Conservation (phyloP, 2,113 vertebrate genomes). For the Salvelinus fontinalis region DNA sequence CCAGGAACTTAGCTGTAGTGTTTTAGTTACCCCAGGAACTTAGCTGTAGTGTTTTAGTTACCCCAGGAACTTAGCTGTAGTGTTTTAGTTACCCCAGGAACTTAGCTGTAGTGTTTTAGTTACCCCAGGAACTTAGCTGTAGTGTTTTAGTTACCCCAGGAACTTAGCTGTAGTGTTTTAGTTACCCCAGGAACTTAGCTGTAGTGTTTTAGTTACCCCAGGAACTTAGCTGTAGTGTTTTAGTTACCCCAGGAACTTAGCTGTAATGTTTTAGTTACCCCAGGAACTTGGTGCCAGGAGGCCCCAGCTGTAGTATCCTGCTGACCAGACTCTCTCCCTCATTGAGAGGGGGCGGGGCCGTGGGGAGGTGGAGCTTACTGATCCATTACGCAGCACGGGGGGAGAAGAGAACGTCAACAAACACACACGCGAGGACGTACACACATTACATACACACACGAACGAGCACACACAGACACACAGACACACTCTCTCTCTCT, state of each 20-base stretch:
- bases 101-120: too few species aligned
- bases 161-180: too few species aligned
- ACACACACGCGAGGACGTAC: conserved; percentile 20
- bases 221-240: too few species aligned
- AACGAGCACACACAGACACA: neutral
- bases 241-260: conserved; percentile 52
- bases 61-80: too few species aligned
- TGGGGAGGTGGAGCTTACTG: conserved; percentile 99
- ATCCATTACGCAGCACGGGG: conserved; percentile 91
- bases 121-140: too few species aligned
- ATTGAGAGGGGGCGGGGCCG: conserved; percentile 99
- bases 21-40: too few species aligned
- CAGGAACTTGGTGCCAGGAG: conserved; percentile 99
- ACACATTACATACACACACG: neutral
- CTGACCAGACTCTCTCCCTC: conserved; percentile 99
- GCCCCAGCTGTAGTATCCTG: conserved; percentile 99
- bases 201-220: too few species aligned
- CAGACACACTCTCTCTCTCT: neutral
- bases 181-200: too few species aligned
- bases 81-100: too few species aligned
- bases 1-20: too few species aligned
- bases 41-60: too few species aligned
- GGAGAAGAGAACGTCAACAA: conserved; percentile 85
- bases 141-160: too few species aligned
- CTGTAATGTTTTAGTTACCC: conserved; percentile 84